These are phyloP conservation scores for Cuniculus paca DNA, from an alignment of 2,797 vertebrate genomes.

Conservation along the genomic window DNA sequence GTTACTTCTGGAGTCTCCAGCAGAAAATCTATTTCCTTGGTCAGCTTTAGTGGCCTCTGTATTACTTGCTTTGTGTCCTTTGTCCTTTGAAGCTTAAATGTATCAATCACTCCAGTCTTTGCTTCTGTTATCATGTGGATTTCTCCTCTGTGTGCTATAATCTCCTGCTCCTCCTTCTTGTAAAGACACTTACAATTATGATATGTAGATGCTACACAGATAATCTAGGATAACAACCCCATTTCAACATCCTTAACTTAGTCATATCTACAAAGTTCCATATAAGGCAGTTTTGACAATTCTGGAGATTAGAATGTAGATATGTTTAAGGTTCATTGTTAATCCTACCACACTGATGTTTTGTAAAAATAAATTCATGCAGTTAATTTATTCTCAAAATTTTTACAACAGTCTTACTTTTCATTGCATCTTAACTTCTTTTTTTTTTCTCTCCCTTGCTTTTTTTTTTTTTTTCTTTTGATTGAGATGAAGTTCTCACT, in stretches of 20 bases:
- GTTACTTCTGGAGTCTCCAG: background rate
- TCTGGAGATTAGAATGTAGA: background rate
- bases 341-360: background rate
- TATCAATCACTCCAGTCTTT: background rate
- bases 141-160: background rate
- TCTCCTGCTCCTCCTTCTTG: background rate
- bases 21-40: background rate
- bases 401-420: background rate
- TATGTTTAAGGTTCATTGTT: background rate
- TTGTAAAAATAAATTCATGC: conserved; percentile 30
- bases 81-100: background rate
- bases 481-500: background rate
- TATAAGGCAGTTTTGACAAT: background rate
- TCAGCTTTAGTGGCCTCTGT: background rate
- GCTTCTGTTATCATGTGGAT: background rate
- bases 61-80: background rate
- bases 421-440: background rate
- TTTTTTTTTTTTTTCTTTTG: background rate
- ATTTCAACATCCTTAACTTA: conserved; percentile 10
- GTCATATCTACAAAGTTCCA: background rate
- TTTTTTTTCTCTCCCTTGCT: background rate
- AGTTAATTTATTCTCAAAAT: conserved; percentile 8
- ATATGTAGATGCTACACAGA: background rate
- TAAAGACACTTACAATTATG: background rate
- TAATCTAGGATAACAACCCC: background rate